Evolutionary conservation across 23 tunicate species (phyloP).

Genomic region (Trididemnum clinides): DNA sequence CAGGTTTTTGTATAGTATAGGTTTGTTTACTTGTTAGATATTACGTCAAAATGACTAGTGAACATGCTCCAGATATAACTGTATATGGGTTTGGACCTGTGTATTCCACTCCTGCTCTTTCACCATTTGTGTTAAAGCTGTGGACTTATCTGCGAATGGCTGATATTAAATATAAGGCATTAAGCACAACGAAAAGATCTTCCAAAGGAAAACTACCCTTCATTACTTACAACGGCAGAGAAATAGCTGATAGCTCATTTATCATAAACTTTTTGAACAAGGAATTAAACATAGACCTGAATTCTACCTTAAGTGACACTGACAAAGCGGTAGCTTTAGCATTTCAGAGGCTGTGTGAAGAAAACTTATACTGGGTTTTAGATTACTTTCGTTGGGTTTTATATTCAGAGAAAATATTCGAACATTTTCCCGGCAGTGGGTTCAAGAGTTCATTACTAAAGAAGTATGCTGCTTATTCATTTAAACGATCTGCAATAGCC

Average conservation of each 20-base stretch:
- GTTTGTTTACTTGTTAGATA: too few species aligned
- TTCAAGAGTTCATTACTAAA: conserved; percentile 8
- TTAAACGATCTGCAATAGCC: background rate
- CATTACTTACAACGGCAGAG: conserved; percentile 42
- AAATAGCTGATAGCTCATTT: conserved; percentile 41
- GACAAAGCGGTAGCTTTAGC: conserved; percentile 47
- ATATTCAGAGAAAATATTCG: background rate
- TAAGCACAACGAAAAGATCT: conserved; percentile 10
- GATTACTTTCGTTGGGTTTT: conserved; percentile 47
- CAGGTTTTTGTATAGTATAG: too few species aligned
- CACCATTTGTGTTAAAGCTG: conserved; percentile 49
- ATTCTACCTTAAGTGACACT: conserved; percentile 4
- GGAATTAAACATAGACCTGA: conserved; percentile 19
- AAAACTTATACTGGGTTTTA: conserved; percentile 49
- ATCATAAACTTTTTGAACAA: conserved; percentile 46
- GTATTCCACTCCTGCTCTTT: conserved; percentile 7
- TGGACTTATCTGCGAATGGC: conserved; percentile 58
- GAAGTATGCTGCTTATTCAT: background rate
- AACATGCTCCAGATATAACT: too few species aligned
- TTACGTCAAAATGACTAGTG: too few species aligned
- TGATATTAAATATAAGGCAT: conserved; percentile 13
- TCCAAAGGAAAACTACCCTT: conserved; percentile 62
- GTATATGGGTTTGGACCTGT: too few species aligned
- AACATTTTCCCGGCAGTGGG: conserved; percentile 9
- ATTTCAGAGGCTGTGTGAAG: conserved; percentile 49